These are phyloP conservation scores for Kryptopterus vitreolus DNA, from an alignment of 2,797 vertebrate species.

Conservation along the genomic window DNA sequence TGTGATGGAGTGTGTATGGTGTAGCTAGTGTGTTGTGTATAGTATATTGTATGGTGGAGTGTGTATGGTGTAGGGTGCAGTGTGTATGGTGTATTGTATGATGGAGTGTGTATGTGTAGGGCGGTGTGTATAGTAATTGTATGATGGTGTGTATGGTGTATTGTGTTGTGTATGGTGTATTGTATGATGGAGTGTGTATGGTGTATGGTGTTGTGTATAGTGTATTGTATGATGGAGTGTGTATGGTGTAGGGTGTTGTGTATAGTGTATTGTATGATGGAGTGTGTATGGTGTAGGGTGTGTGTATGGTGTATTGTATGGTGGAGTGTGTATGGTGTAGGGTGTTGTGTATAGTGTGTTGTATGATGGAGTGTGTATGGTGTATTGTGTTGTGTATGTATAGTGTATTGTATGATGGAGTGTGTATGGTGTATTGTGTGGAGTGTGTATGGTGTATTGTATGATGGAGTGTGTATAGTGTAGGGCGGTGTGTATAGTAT, in stretches of 20 bases:
- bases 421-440: not conserved
- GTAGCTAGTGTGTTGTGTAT: not conserved
- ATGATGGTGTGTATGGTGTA: not conserved
- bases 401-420: not conserved
- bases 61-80: too few relatives aligned
- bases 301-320: too few relatives aligned
- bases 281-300: not conserved
- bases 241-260: too few relatives aligned
- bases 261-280: not conserved
- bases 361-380: not conserved
- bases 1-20: too few relatives aligned
- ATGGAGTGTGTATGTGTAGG: too few relatives aligned
- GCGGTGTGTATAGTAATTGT: too few relatives aligned
- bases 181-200: not conserved
- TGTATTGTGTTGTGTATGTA: not conserved
- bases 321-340: too few relatives aligned
- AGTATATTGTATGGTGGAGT: not conserved
- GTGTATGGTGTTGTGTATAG: not conserved
- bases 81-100: too few relatives aligned
- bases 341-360: too few relatives aligned
- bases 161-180: not conserved
- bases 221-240: too few relatives aligned
- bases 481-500: not conserved
- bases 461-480: not conserved
- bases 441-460: not conserved